A percentile compares a stretch with the other conserved stretches of the same genome.
Evolutionary conservation across 53 echinoderm and acorn worm genomes (phyloP).

Genomic region (Pentamera pediparva): DNA sequence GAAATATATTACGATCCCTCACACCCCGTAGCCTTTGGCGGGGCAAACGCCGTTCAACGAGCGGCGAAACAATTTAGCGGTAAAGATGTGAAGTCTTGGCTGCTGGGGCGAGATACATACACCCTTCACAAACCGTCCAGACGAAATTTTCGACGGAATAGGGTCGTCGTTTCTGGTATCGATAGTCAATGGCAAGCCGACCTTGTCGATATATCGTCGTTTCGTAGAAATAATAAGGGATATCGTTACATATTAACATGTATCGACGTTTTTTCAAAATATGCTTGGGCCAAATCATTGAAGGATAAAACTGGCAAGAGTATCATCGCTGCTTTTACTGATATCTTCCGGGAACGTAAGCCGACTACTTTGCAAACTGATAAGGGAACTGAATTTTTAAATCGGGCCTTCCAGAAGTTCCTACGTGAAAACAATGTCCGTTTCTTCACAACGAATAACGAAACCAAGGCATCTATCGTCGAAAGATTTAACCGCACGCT

Average conservation of each 20-base stretch:
- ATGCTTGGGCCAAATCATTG: conserved; percentile 45
- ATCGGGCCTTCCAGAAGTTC: conserved; percentile 33
- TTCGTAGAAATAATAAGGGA: conserved; percentile 12
- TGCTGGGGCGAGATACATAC: background rate
- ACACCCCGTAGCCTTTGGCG: conserved; percentile 5
- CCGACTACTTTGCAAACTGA: background rate
- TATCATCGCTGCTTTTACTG: conserved; percentile 3
- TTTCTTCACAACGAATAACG: conserved; percentile 44
- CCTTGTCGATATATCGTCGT: conserved; percentile 2
- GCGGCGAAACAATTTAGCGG: background rate
- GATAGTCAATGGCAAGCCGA: conserved; percentile 30
- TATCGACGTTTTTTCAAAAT: conserved; percentile 33
- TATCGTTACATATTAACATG: conserved; percentile 12
- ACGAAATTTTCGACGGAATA: background rate
- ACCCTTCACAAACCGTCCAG: conserved; percentile 36
- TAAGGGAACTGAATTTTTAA: conserved; percentile 42
- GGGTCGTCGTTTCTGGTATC: background rate
- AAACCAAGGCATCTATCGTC: conserved; percentile 39
- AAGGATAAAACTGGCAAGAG: conserved; percentile 30
- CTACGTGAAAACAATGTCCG: conserved; percentile 16
- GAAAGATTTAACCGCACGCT: conserved; percentile 45
- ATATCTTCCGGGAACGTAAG: background rate
- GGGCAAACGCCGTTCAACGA: background rate
- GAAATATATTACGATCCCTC: conserved; percentile 8
- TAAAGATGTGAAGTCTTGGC: background rate